phyloP scores from a whole-genome alignment of 2,113 vertebrate genomes.

The Camelus dromedarius region DNA sequence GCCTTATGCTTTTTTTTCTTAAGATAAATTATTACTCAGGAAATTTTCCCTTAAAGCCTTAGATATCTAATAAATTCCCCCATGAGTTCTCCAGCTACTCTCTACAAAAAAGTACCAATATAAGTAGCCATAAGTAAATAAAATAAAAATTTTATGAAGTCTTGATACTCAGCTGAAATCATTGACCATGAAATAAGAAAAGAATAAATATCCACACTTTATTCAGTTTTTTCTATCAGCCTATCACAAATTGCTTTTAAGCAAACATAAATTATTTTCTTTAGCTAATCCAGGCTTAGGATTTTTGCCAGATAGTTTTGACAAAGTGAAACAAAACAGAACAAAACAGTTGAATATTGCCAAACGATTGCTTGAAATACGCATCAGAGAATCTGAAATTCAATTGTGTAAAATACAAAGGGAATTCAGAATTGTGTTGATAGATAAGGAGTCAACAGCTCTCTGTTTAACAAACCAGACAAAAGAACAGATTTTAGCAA shows the following conservation, averaged over 20 bases:
- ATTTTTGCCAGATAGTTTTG: background rate
- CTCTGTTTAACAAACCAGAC: background rate
- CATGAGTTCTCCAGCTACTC: background rate
- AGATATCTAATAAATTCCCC: background rate
- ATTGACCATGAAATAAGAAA: background rate
- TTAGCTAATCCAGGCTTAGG: background rate
- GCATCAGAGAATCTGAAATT: background rate
- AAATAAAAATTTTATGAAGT: background rate
- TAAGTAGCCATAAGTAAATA: background rate
- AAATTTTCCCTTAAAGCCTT: background rate
- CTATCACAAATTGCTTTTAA: background rate
- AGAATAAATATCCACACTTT: background rate
- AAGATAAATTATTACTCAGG: background rate
- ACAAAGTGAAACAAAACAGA: background rate
- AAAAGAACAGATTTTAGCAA: background rate
- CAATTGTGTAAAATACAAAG: background rate
- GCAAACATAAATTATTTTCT: background rate
- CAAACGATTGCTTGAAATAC: background rate
- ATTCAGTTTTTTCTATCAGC: background rate
- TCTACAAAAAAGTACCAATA: background rate
- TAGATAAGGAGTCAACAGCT: background rate
- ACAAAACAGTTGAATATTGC: background rate
- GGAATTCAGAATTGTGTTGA: background rate
- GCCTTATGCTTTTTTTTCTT: background rate
- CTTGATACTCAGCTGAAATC: background rate